Base-by-base conservation (phyloP, 2,888 invertebrate species). In the Drosophila limbata region DNA sequence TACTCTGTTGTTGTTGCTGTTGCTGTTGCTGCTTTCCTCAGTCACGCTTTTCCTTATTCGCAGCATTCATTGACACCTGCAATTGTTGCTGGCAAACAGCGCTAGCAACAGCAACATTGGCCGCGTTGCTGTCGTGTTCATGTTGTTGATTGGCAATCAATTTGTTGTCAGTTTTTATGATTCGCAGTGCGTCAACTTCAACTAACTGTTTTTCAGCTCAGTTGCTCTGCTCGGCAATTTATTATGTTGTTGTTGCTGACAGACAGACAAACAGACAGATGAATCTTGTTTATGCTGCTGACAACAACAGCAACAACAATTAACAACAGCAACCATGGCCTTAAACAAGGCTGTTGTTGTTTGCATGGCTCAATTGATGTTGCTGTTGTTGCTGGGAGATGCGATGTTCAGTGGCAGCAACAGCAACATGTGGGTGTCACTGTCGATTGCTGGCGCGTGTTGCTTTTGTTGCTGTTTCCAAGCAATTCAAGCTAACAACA, bases 61-160 rank as follows among this genome's bases (percentile, higher is more conserved):
- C 84, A 69, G 84, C 86, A 88, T 84, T 88, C 86, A 84, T 84
- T 84, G 88, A 88, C 84, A 88, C 88, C 84, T 88, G 88, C 88
- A 80, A 80, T 78, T 83, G 86, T 77, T 80, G 79, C 69, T 47
- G 39, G 67, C 19, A 13, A 21, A 39, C 13, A 44, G 40, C 73
- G 42, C 57, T 47, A 50, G 50, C 50, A 37, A 10, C 19, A 11
- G 28, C 37, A 44, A 28, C 45, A 45, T 28, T 39, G 55, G 42
- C 47, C 55, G 35, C 69, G 70, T 40, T 79, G 88, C 79, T 84
- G 84, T 81, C 84, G 86, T 84, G 86, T 76, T 86, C 84, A 84
- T 81, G 82, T 84, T 89, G 88, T 70, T 87, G 89, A 86, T 86
- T 86, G 85, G 80, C 89, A 86, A 86, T 85, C 85, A 85, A 85